Base-by-base conservation (phyloP, 2,113 vertebrate genomes). In the Plectropomus leopardus region DNA sequence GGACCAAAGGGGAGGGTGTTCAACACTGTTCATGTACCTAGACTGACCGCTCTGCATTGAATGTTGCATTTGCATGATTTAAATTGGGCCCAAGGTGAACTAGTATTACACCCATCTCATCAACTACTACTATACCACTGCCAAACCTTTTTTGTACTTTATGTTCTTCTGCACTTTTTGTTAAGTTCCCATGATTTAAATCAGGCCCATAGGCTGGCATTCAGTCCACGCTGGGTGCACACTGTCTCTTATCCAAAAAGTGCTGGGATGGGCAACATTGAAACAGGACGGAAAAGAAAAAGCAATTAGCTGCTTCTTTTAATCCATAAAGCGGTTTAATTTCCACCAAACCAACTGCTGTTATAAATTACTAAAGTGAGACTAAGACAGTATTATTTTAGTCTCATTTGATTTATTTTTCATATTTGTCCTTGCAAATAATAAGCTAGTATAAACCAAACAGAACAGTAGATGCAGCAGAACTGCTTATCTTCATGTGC, bases 231-330 rank as follows among this genome's bases (percentile, higher is more conserved):
- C 64, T 16, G 45, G 19, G 19, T 67, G 47, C 50, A 9, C 63
- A 21, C 63, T 48, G 63, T 48, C 26, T 66, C 44, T 30, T 17
- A 66, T 48, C 44, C 47, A n/a, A 7, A 48, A 66, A 32, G 44
- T 48, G 26, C 63, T 50, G 17, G 16, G 16, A 32, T 4, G 21
- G 17, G 45, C 26, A 48, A 48, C 47, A 30, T 4, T 32, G 44
- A 30, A 48, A 48, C 26, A 16, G 44, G 63, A 63, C 36, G 16
- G 34, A 63, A 44, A 63, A 42, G 59, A 42, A 47, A 47, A 64
- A 64, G 61, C 61, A 64, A 65, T 65, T 47, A 68, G 36, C 21
- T 42, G 32, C 50, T 74, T 26, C 32, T 63, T 75, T 53, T 34
- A 79, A 51, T 57, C 64, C 69, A 70, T 7, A 74, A 69, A 60